Conservation (phyloP, 2,797 vertebrate genomes). For the Saxicola maurus region DNA sequence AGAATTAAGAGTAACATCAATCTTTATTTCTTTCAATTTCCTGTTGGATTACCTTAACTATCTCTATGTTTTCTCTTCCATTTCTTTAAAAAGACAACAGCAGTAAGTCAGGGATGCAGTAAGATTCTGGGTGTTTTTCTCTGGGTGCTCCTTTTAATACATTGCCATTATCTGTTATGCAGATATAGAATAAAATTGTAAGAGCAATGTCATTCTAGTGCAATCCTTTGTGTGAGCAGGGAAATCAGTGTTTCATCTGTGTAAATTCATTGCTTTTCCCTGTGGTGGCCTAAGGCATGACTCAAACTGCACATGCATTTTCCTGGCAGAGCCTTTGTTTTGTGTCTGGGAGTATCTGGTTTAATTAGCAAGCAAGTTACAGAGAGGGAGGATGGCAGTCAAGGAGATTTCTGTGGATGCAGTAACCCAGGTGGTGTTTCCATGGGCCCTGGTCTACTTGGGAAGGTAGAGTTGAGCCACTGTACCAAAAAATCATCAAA, state of each 20-base stretch:
- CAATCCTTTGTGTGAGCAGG: not conserved
- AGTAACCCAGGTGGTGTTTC: not conserved
- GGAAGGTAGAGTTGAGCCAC: not conserved
- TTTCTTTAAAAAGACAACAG: not conserved
- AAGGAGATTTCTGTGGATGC: not conserved
- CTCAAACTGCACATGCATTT: not conserved
- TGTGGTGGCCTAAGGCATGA: not conserved
- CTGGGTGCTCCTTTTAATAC: not conserved
- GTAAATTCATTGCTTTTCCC: not conserved
- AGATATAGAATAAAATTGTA: not conserved
- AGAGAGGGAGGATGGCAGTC: not conserved
- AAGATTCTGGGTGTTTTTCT: not conserved
- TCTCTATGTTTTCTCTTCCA: slow-evolving; percentile 17
- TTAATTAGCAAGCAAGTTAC: not conserved
- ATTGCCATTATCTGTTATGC: not conserved
- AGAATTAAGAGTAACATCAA: slow-evolving; percentile 17
- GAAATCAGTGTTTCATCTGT: not conserved
- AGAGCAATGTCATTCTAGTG: not conserved
- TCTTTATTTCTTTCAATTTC: slow-evolving; percentile 39
- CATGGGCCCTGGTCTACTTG: not conserved
- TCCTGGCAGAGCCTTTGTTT: not conserved
- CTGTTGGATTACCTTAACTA: slow-evolving; percentile 26
- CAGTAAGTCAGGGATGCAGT: not conserved
- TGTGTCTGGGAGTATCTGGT: not conserved
- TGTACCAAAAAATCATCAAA: not conserved